Base-by-base conservation (phyloP, 2,888 invertebrate genomes). In the Dascillus cervinus region DNA sequence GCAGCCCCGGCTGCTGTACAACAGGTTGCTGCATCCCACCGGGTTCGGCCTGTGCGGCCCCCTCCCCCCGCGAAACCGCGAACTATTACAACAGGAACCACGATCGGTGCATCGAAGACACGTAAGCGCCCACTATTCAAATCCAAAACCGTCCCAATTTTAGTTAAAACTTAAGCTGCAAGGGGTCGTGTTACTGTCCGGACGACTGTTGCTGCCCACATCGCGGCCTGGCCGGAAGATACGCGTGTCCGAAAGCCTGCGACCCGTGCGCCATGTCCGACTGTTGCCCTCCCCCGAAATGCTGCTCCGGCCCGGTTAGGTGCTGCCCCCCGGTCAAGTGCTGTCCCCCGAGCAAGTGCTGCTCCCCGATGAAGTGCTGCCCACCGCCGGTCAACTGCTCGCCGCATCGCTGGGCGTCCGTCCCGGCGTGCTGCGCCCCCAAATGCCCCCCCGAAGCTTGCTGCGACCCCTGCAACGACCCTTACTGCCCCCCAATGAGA, bases 41-140 rank as follows among this genome's bases (percentile, higher is more conserved):
- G 1, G 31, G 29, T 3, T 34, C 41, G 1, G 29, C 38, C 3
- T 49, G 48, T 27, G 39, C 44, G 0, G 43, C 46, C n/a, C 43
- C 47, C 2, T 34, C 42, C n/a, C 60, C 60, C 3, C 45, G 59
- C 32, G 60, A 60, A 36, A 54, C 55, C 9, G 55, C 52, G 11
- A 60, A 57, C 40, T 61, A 60, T 35, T 60, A 57, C 33, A 62
- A 50, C 38, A 49, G 62, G 41, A 46, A 49, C 33, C 56, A 55
- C 30, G 34, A 35, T 2, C 27, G 23, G 28, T 3, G 24, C 22
- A 1, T 34, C 32, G 9, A 29, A 39, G 42, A 39, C 23, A 37
- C 29, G 28, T 9, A n/a, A n/a, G 15, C 14, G n/a, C 8, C n/a
- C 12, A 20, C 23, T 6, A 13, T 33, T 25, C 8, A 13, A 9